These are phyloP conservation scores for Schizopygopsis malacanthus DNA, from an alignment of 2,797 vertebrate genomes.

Conservation along the genomic window DNA sequence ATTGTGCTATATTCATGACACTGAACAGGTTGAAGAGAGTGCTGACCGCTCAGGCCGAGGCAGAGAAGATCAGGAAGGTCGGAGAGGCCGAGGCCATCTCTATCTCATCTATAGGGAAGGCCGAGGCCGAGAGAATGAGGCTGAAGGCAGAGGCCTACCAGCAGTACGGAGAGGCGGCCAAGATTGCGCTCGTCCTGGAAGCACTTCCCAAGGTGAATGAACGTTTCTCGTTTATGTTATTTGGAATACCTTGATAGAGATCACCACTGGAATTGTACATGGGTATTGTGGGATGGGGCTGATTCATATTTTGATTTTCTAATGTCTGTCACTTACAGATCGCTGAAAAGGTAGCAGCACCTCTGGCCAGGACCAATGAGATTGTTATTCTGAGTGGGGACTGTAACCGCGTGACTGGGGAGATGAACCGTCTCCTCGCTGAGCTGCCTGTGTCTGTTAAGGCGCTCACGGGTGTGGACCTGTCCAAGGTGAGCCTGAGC, in stretches of 20 bases:
- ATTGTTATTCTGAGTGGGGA: constrained; percentile 86
- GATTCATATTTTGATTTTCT: background rate
- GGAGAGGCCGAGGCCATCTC: constrained; percentile 86
- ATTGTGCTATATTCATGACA: background rate
- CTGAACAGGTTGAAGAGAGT: constrained; percentile 81
- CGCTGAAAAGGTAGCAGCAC: constrained; percentile 87
- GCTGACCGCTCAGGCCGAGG: constrained; percentile 84
- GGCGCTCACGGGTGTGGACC: constrained; percentile 85
- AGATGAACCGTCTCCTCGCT: constrained; percentile 83
- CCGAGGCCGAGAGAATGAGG: constrained; percentile 86
- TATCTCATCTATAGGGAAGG: constrained; percentile 82
- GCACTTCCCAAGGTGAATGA: constrained; percentile 82
- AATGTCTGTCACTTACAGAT: constrained; percentile 76
- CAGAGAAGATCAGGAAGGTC: constrained; percentile 84
- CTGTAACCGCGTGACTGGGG: constrained; percentile 72
- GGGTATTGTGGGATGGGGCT: background rate
- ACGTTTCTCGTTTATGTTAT: background rate
- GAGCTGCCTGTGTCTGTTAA: constrained; percentile 84
- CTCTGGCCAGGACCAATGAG: constrained; percentile 84
- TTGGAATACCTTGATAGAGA: background rate
- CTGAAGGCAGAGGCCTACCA: constrained; percentile 87
- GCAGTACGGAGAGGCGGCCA: constrained; percentile 84
- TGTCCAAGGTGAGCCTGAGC: constrained; percentile 78
- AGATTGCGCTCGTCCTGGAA: constrained; percentile 84
- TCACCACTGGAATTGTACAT: background rate